These are phyloP conservation scores for Phycodurus eques DNA, from an alignment of 2,113 vertebrate species.

Conservation along the genomic window DNA sequence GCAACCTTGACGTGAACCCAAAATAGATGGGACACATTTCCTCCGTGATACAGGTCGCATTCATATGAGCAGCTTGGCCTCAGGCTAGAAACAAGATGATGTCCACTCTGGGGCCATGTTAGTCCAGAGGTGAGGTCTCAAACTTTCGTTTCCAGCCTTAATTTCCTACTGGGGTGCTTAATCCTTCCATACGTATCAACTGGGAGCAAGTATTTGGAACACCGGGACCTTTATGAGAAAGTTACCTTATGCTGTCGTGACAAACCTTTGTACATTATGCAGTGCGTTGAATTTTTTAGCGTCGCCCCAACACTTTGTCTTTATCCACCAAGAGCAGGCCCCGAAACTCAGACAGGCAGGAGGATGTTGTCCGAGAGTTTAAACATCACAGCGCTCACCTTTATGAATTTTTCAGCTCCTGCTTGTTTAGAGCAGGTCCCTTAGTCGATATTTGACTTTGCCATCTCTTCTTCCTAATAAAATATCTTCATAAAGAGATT, in stretches of 20 bases:
- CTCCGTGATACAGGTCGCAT: conserved; percentile 41
- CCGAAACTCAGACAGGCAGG: conserved; percentile 39
- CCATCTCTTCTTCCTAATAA: not conserved
- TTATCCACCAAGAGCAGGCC: conserved; percentile 45
- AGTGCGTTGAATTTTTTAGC: conserved; percentile 52
- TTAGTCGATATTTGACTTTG: not conserved
- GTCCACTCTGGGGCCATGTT: conserved; percentile 34
- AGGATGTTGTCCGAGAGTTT: conserved; percentile 55
- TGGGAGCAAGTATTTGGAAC: conserved; percentile 26
- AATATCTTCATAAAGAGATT: not conserved
- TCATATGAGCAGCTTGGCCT: conserved; percentile 50
- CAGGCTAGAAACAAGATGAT: conserved; percentile 30
- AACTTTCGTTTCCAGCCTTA: conserved; percentile 20
- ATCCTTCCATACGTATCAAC: conserved; percentile 19
- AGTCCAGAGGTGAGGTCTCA: conserved; percentile 40
- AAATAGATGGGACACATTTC: conserved; percentile 56
- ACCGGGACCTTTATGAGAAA: conserved; percentile 22
- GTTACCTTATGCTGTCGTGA: conserved; percentile 31
- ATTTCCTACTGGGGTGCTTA: conserved; percentile 22
- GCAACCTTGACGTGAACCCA: conserved; percentile 68
- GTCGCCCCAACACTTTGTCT: conserved; percentile 44
- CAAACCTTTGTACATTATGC: conserved; percentile 55
- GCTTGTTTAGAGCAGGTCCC: conserved; percentile 30
- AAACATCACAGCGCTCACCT: conserved; percentile 49
- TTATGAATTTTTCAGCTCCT: conserved; percentile 55